Conservation (phyloP, 35 echinoderm and acorn worm species). For the Holothuria glaberrima region DNA sequence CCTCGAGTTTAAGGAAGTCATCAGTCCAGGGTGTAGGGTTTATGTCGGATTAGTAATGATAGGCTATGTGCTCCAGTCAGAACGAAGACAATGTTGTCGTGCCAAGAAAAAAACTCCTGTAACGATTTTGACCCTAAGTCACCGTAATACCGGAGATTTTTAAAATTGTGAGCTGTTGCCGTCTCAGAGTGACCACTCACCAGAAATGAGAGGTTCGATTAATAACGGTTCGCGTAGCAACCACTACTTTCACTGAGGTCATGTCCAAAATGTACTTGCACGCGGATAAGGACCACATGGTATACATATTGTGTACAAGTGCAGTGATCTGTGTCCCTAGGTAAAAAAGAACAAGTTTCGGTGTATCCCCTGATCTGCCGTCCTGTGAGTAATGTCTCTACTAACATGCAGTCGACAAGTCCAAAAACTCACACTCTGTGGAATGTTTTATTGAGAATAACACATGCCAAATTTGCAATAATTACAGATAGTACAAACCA, state of each 20-base stretch:
- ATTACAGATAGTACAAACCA: no score
- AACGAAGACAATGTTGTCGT: background rate
- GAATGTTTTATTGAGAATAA: background rate
- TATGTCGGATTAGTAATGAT: slow-evolving; percentile 20
- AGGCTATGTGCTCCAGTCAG: slow-evolving; percentile 3
- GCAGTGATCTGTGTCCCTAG: slow-evolving; percentile 36
- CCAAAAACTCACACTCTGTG: slow-evolving; percentile 11
- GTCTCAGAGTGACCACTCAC: slow-evolving; percentile 10
- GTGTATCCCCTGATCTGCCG: slow-evolving; percentile 22
- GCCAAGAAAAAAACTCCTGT: background rate
- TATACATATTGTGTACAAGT: slow-evolving; percentile 30
- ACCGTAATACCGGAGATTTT: slow-evolving; percentile 14
- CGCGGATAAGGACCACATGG: slow-evolving; percentile 25
- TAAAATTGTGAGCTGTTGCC: slow-evolving; percentile 4
- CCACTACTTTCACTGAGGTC: slow-evolving; percentile 2
- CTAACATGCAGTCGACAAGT: slow-evolving; percentile 17
- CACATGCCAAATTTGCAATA: no score
- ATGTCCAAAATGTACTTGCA: slow-evolving; percentile 12
- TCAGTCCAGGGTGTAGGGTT: slow-evolving; percentile 3
- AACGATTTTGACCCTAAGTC: slow-evolving; percentile 30
- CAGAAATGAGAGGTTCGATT: slow-evolving; percentile 3
- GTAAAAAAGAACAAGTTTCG: background rate
- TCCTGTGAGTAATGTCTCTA: slow-evolving; percentile 8
- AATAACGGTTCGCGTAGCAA: slow-evolving; percentile 1
- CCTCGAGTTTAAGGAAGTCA: background rate